Base-by-base conservation (phyloP, 2,888 invertebrate genomes). In the Fabriciana adippe region DNA sequence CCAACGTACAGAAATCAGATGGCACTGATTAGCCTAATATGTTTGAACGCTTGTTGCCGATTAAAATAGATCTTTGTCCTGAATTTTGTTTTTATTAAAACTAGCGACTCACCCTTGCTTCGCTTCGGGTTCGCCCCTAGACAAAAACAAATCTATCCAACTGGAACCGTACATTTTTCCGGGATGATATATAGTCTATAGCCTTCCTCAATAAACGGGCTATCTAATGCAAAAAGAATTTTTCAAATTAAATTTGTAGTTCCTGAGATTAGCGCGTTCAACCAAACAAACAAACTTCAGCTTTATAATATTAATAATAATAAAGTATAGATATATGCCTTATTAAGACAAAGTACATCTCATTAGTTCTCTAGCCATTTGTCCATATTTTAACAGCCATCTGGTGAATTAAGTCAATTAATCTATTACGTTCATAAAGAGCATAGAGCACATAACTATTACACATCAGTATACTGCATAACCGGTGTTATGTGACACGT, bases 1-100 rank as follows among this genome's bases (percentile, higher is more conserved):
- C 66, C 60, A 31, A 41, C 59, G 50, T 54, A 48, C 60, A 64
- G 59, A 35, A 67, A 69, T 73, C 72, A 71, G 65, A 74, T 69
- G 66, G 54, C 64, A 57, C 57, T 66, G 66, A 66, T 64, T 69
- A 51, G 48, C n/a, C 54, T 41, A 21, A 66, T 60, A 21, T 62
- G 55, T 41, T 55, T 62, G 56, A 26, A 62, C 55, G 50, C 59
- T 55, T 56, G 55, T 47, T 55, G 50, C 13, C 14, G 41, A 16
- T 45, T 50, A n/a, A 45, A 41, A 26, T 45, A 55, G 6, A 26
- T 45, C 21, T 45, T n/a, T 11, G 8, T 55, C 14, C 11, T 16
- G 41, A 48, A 26, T 16, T 26, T 31, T 6, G 3, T 26, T 26
- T 26, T 26, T 26, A 26, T 26, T 26, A n/a, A n/a, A n/a, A n/a